Evolutionary conservation across 2,888 invertebrate genomes (phyloP).

Genomic region (Perizoma affinitatum): DNA sequence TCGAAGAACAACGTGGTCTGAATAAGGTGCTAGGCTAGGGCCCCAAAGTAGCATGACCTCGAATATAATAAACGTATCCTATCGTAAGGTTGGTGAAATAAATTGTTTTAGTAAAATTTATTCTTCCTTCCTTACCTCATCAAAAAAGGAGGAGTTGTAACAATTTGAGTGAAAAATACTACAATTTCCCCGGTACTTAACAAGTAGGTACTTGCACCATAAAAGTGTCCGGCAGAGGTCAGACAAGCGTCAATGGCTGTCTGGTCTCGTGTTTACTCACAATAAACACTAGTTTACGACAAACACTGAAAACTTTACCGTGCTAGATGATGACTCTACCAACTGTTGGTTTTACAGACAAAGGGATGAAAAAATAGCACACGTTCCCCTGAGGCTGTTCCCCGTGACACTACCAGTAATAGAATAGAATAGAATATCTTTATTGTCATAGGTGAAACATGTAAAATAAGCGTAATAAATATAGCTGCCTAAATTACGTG

Average conservation of each 20-base stretch:
- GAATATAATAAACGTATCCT: no score
- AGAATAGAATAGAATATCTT: no score
- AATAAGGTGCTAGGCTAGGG: no score
- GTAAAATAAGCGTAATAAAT: no score
- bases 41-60: no score
- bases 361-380: constrained; percentile 6
- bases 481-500: no score
- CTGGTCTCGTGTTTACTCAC: constrained; percentile 61
- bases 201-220: constrained; percentile 34
- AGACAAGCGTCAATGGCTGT: constrained; percentile 59
- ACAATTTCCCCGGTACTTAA: constrained; percentile 26
- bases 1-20: no score
- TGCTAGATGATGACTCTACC: constrained; percentile 14
- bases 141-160: background rate
- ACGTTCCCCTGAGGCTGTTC: constrained; percentile 7
- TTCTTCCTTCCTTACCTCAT: background rate
- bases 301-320: constrained; percentile 41
- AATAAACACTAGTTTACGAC: constrained; percentile 65
- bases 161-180: constrained; percentile 11
- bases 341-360: constrained; percentile 15
- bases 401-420: background rate
- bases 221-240: constrained; percentile 51
- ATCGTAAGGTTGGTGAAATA: no score
- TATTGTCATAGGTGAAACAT: no score
- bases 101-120: no score